Base-by-base conservation (phyloP, 2,888 invertebrate species). In the Amphipoea oculea region DNA sequence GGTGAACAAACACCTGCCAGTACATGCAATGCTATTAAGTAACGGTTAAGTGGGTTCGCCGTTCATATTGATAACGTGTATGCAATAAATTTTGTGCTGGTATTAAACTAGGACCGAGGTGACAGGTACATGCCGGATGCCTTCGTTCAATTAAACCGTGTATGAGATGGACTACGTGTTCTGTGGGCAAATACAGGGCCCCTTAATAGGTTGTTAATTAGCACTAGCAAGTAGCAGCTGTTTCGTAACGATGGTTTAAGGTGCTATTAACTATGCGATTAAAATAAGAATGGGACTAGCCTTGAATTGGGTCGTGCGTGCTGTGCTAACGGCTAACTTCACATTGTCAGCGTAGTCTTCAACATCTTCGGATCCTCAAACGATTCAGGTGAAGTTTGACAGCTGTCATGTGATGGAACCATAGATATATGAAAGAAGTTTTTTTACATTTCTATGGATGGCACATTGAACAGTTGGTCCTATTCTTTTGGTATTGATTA, bases 1-100 rank as follows among this genome's bases (percentile, higher is more conserved):
- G 45, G 75, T 45, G 72, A 87, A 87, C 84, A 69, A 83, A 86
- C 88, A 88, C 89, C 88, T 88, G 89, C 89, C 76, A 74, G 45
- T 84, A 68, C 73, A 78, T 85, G 79, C 86, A 85, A 79, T 40
- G 78, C 71, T 81, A 84, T 84, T 78, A 78, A 76, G 71, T 80
- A 88, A 86, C 89, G 81, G 88, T 84, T 85, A 84, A 81, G 66
- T 81, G 66, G 45, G 68, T 76, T 85, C 45, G 81, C 65, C 69
- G 81, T 85, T 81, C 81, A 70, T 77, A 78, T 77, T 82, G 82
- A 79, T 88, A 82, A 80, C 84, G 76, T 84, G 81, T 65, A 84
- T 42, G 88, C 70, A 77, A 86, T 87, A 79, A 82, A 86, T 85
- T 79, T 40, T 45, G 29, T 67, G 62, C 45, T 42, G 45, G 71